Percentiles rank a stretch among this genome's conserved stretches.
Conservation (phyloP, 2,797 vertebrate genomes). For the Tenualosa thibaudeaui region DNA sequence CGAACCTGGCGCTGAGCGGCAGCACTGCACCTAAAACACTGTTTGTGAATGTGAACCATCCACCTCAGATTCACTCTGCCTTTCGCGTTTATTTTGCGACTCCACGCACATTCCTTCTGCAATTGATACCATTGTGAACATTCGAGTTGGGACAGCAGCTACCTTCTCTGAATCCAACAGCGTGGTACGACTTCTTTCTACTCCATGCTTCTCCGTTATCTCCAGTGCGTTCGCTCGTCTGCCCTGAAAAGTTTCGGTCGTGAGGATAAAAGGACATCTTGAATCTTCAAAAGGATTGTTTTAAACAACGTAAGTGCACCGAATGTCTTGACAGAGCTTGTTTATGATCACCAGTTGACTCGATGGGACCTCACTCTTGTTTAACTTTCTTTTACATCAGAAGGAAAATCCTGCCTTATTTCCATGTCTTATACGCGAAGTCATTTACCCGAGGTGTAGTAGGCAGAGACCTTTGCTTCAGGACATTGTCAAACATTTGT, state of each 20-base stretch:
- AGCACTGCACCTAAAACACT: slow-evolving; percentile 85
- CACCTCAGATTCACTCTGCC: slow-evolving; percentile 54
- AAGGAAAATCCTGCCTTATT: slow-evolving; percentile 42
- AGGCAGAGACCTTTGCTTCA: slow-evolving; percentile 24
- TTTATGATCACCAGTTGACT: slow-evolving; percentile 34
- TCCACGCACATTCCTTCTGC: slow-evolving; percentile 59
- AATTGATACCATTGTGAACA: slow-evolving; percentile 71
- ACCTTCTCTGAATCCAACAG: slow-evolving; percentile 12
- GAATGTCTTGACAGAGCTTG: slow-evolving; percentile 36
- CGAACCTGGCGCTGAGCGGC: slow-evolving; percentile 90
- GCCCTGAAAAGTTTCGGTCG: slow-evolving; percentile 58
- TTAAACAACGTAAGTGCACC: slow-evolving; percentile 58
- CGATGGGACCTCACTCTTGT: slow-evolving; percentile 31
- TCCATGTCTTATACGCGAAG: slow-evolving; percentile 33
- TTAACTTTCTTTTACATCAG: slow-evolving; percentile 43
- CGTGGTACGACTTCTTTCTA: slow-evolving; percentile 73
- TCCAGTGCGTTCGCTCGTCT: slow-evolving; percentile 57
- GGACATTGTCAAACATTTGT: slow-evolving; percentile 30
- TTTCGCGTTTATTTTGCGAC: slow-evolving; percentile 41
- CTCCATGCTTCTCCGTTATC: slow-evolving; percentile 72
- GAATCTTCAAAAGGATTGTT: slow-evolving; percentile 54
- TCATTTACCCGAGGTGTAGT: slow-evolving; percentile 27
- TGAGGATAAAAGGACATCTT: slow-evolving; percentile 52
- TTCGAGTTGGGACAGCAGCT: slow-evolving; percentile 66
- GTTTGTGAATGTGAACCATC: slow-evolving; percentile 57